A percentile compares a stretch with the other conserved stretches of the same genome.
phyloP scores from a whole-genome alignment of 2,113 vertebrate genomes.

The Xiphophorus hellerii region DNA sequence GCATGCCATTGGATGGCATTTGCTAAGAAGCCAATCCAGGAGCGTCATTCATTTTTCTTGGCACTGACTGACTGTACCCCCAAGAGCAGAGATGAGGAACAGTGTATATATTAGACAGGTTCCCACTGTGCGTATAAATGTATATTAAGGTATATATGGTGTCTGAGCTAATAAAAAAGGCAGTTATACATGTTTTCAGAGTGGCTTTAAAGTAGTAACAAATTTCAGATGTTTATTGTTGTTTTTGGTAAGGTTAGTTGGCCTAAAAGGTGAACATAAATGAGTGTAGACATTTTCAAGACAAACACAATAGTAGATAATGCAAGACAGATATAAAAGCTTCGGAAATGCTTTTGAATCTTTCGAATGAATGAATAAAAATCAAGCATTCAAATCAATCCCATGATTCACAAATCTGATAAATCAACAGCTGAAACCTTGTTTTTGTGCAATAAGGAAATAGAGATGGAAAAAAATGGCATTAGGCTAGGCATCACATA shows the following conservation, averaged over 20 bases:
- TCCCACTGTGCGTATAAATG: too few relatives aligned
- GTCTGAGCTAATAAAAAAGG: too few relatives aligned
- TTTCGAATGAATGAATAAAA: slow-evolving; percentile 23
- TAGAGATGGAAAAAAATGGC: slow-evolving; percentile 37
- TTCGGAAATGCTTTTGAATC: neutral
- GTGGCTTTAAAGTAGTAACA: too few relatives aligned
- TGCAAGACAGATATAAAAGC: neutral
- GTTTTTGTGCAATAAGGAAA: slow-evolving; percentile 31
- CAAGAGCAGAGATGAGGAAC: too few relatives aligned
- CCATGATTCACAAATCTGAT: slow-evolving; percentile 31
- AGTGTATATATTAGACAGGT: too few relatives aligned
- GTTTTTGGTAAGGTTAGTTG: neutral
- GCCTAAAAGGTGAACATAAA: neutral
- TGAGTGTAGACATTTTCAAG: neutral
- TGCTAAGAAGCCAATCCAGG: too few relatives aligned
- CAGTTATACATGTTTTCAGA: too few relatives aligned
- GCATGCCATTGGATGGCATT: too few relatives aligned
- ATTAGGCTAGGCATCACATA: slow-evolving; percentile 49
- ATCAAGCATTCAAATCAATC: slow-evolving; percentile 5
- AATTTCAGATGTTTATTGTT: neutral
- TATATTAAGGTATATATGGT: too few relatives aligned
- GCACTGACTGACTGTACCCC: too few relatives aligned
- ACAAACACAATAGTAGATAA: neutral
- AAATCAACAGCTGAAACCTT: slow-evolving; percentile 23
- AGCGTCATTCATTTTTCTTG: too few relatives aligned